Evolutionary conservation across 2,113 vertebrate species (phyloP).

Genomic region (Sinocyclocheilus anophthalmus): DNA sequence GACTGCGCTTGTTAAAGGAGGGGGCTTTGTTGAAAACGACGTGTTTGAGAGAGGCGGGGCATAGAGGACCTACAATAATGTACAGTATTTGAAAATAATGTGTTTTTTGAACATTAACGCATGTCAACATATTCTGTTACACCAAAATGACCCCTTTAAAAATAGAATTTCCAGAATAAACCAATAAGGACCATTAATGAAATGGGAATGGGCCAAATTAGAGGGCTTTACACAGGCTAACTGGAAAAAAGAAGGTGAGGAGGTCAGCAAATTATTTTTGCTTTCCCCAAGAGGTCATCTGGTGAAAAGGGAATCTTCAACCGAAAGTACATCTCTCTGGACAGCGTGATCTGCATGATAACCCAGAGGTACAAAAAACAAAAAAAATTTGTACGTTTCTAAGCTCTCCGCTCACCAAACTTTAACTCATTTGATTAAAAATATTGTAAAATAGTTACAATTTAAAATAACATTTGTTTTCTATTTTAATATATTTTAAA

Average conservation of each 20-base stretch:
- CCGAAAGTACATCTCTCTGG: neutral
- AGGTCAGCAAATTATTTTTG: neutral
- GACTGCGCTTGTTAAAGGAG: too few species aligned
- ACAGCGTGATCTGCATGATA: neutral
- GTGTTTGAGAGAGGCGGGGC: too few species aligned
- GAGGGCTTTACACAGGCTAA: slow-evolving; percentile 9
- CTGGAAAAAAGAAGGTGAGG: neutral
- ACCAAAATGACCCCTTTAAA: neutral
- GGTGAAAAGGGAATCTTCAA: neutral
- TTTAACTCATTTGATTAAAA: neutral
- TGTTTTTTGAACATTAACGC: too few species aligned
- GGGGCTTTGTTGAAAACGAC: too few species aligned
- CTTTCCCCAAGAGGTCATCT: neutral
- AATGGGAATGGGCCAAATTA: slow-evolving; percentile 8
- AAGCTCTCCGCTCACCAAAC: too few species aligned
- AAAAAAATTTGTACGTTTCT: too few species aligned
- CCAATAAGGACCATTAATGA: slow-evolving; percentile 4
- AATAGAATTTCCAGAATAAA: slow-evolving; percentile 16
- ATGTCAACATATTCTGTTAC: too few species aligned
- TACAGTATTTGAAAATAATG: too few species aligned
- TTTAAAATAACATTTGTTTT: too few species aligned
- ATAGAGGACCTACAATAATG: too few species aligned
- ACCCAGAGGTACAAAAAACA: too few species aligned
- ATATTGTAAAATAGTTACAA: neutral
- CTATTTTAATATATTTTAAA: too few species aligned